Base-by-base conservation (phyloP, 2,113 vertebrate genomes). In the Oryzias javanicus region DNA sequence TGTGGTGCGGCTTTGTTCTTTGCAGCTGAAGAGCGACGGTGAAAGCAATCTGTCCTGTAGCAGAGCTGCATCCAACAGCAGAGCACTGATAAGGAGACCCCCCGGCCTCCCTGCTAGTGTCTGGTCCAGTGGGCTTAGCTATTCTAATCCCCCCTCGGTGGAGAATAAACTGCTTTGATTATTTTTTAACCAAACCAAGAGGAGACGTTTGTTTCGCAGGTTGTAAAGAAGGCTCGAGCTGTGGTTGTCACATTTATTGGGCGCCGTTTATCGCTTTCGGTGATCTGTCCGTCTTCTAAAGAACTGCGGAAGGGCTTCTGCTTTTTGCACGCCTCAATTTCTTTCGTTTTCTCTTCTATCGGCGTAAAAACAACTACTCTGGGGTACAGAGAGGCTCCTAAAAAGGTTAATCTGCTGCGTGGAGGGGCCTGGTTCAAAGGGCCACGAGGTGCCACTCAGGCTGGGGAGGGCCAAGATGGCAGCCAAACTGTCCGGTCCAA, bases 11-110 rank as follows among this genome's bases (percentile, higher is more conserved):
- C 94, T 95, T 97, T 97, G 94, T 97, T 95, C 93, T 91, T 41
- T 44, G 4, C 49, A 12, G 90, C 91, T 93, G 94, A 92, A 93
- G 89, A 93, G 93, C 91, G 92, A 92, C 93, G 91, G 93, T 94
- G 94, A 96, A 97, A 96, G 94, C 94, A 95, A 95, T 95, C 94
- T 94, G 92, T 94, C 92, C 94, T 92, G 93, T 94, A 92, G 94
- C 92, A 92, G 93, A 91, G 86, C 93, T 90, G 92, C 92, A 92
- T 94, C 93, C 94, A 95, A 93, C 95, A 95, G 94, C 93, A 93
- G 81, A 89, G 91, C 90, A 90, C 93, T 95, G 95, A 97, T 96
- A 96, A 97, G 94, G 90, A 92, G 93, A 95, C 93, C 94, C 93
- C 94, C 92, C 29, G 92, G 92, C 94, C 94, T 93, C 92, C 92